Evolutionary conservation across 2,797 vertebrate species (phyloP).

Genomic region (Phalloptychus januarius): DNA sequence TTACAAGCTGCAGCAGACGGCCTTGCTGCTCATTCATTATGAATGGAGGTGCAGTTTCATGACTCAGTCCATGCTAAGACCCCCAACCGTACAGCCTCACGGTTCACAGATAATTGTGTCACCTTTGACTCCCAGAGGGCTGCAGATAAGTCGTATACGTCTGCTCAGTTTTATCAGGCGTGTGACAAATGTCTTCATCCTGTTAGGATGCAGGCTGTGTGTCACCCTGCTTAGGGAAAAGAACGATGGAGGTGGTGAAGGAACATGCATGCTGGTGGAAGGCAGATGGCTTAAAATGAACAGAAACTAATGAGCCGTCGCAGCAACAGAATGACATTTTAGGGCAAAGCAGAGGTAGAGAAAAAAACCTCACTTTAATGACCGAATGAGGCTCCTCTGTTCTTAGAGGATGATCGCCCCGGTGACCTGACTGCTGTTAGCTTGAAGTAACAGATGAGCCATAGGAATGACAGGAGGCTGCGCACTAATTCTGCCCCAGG

Average conservation of each 20-base stretch:
- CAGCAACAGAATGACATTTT: constrained; percentile 54
- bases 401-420: constrained; percentile 69
- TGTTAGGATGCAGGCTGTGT: constrained; percentile 41
- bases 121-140: constrained; percentile 57
- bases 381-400: constrained; percentile 59
- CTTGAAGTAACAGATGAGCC: constrained; percentile 63
- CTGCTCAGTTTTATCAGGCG: constrained; percentile 67
- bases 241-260: constrained; percentile 17
- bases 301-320: constrained; percentile 24
- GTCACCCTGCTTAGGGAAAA: constrained; percentile 34
- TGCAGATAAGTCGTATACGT: constrained; percentile 40
- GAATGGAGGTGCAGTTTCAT: constrained; percentile 75
- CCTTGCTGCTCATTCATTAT: constrained; percentile 78
- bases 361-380: constrained; percentile 76
- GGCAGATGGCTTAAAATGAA: constrained; percentile 10
- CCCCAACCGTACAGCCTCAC: constrained; percentile 4
- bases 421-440: constrained; percentile 69
- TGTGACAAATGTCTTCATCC: constrained; percentile 64
- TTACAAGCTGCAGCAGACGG: constrained; percentile 61
- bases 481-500: constrained; percentile 54
- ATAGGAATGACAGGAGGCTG: constrained; percentile 53
- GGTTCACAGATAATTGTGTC: constrained; percentile 70
- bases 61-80: constrained; percentile 59
- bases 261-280: constrained; percentile 16
- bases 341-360: constrained; percentile 43